Evolutionary conservation across 92 coral and sea anemone genomes (phyloP).

Genomic region (Siderastrea siderea): DNA sequence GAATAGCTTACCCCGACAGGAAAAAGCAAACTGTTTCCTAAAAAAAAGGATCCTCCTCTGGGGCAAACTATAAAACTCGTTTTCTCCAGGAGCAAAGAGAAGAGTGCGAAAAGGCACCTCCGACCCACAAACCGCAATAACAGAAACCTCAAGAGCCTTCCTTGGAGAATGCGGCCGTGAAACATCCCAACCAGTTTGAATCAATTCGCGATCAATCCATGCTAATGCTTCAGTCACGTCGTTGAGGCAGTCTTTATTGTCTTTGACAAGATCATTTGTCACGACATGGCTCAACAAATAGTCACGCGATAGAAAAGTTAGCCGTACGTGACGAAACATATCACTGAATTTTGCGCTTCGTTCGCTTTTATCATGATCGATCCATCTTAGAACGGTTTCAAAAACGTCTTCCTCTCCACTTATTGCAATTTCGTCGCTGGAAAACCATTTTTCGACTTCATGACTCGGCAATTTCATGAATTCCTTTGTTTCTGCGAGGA

Average conservation of each 20-base stretch:
- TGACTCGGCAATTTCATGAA: slow-evolving; percentile 4
- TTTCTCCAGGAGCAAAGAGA: not conserved
- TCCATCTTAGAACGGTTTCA: not conserved
- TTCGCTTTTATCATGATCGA: not conserved
- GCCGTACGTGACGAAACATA: slow-evolving; percentile 18
- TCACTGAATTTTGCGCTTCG: slow-evolving; percentile 16
- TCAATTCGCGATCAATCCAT: not conserved
- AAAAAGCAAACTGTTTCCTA: not conserved
- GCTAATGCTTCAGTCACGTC: not conserved
- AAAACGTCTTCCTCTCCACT: slow-evolving; percentile 14
- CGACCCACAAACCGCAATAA: too few species aligned
- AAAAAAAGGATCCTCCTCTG: too few species aligned
- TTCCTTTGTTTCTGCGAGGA: not conserved
- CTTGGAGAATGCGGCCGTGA: slow-evolving; percentile 26
- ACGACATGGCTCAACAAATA: not conserved
- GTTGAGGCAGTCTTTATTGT: not conserved
- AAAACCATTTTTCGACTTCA: slow-evolving; percentile 14
- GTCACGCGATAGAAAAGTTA: slow-evolving; percentile 22
- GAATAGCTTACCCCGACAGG: slow-evolving; percentile 7
- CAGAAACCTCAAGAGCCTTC: not conserved
- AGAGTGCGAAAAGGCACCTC: not conserved
- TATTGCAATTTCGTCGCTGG: slow-evolving; percentile 11
- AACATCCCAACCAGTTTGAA: not conserved
- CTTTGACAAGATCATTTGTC: slow-evolving; percentile 8
- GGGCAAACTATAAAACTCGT: not conserved